Base-by-base conservation (phyloP, 2,888 invertebrate genomes). In the Epirrhoe alternata region DNA sequence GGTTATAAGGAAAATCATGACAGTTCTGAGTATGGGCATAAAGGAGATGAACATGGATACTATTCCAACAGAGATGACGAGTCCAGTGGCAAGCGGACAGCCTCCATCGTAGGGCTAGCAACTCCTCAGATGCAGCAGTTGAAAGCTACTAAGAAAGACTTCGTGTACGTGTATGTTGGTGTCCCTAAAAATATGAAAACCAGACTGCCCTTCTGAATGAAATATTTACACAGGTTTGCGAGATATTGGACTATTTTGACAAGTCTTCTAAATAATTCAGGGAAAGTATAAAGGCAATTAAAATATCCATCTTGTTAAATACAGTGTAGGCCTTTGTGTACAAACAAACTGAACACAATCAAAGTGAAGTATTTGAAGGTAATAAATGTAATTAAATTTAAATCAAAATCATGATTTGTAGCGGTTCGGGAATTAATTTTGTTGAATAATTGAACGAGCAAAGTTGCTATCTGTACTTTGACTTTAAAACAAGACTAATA, bases 161-260 rank as follows among this genome's bases (percentile, higher is more conserved):
- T 71, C 58, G 66, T 80, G 10, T 84, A 85, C 58, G 72, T 88
- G 54, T 87, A 82, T 61, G 72, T 89, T 1, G 89, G 89, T 12
- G 73, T 89, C 6, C 89, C 89, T 0, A 86, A 83, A 64, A 69
- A 69, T 24, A 16, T 78, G 54, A 59, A 64, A 35, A 33, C n/a
- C 16, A 54, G 54, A 64, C 31, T 31, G 42, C 30, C 45, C 31
- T 38, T 38, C 17, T 42, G 30, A 30, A 1, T 33, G 17, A 12
- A 38, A 12, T 47, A 30, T 6, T 17, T 17, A 12, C 1, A 35
- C n/a, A 14, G 14, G 47, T 16, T 35, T 42, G 12, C 5, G 12
- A 12, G 12, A 12, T 38, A 42, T 42, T 42, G 12, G 12, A 12
- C 38, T 12, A 24, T 42, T 42, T 4, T 12, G 38, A 42, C 38